Percentiles rank a stretch among this genome's conserved stretches.
Evolutionary conservation across 2,797 vertebrate species (phyloP).

Genomic region (Morelia viridis): DNA sequence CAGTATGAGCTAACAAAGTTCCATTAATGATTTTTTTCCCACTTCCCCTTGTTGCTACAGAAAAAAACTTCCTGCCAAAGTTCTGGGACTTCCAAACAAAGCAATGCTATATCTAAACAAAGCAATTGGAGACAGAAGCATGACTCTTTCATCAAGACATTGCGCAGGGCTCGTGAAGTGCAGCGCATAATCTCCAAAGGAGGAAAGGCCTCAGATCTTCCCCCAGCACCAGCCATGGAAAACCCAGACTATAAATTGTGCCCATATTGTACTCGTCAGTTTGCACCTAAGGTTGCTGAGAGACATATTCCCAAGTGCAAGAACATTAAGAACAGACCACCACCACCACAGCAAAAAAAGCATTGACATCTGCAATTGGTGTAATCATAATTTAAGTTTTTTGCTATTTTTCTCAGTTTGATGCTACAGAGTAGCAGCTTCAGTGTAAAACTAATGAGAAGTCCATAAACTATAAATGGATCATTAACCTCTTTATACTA

Average conservation of each 20-base stretch:
- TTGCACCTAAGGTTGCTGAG: conserved; percentile 76
- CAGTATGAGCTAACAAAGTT: background rate
- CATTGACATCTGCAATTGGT: background rate
- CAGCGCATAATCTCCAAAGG: conserved; percentile 67
- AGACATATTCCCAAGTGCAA: conserved; percentile 80
- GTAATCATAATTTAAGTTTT: background rate
- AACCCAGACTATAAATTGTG: conserved; percentile 77
- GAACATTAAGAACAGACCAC: conserved; percentile 73
- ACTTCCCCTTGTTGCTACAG: conserved; percentile 51
- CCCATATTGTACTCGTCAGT: conserved; percentile 75
- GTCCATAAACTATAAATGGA: background rate
- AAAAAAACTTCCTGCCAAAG: conserved; percentile 65
- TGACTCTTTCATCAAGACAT: conserved; percentile 67
- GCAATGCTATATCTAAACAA: conserved; percentile 60
- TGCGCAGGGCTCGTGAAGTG: conserved; percentile 64
- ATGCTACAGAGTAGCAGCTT: conserved; percentile 2
- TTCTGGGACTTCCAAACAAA: conserved; percentile 65
- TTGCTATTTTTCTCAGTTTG: conserved; percentile 10
- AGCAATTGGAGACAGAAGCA: conserved; percentile 77
- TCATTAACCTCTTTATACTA: conserved; percentile 39
- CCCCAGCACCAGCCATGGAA: conserved; percentile 61
- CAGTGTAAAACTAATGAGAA: conserved; percentile 9
- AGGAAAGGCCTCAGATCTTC: conserved; percentile 59
- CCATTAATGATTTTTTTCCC: conserved; percentile 2
- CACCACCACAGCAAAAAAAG: conserved; percentile 50